phyloP scores from a whole-genome alignment of 1,140 invertebrate genomes.

The Elysia chlorotica region DNA sequence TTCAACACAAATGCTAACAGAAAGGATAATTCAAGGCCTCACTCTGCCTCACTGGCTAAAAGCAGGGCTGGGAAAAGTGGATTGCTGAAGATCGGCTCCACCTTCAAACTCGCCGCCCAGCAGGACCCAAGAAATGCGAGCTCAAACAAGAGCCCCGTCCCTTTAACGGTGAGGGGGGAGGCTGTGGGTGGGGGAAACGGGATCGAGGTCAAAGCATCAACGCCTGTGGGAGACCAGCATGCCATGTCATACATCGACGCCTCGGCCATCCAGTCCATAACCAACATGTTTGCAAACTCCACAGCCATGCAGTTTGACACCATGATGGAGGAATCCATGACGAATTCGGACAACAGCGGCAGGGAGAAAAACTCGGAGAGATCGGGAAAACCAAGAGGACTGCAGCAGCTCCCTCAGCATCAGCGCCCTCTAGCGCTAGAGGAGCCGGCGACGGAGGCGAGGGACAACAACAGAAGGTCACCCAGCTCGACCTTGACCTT shows the following conservation, averaged over 20 bases:
- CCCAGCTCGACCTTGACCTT: constrained; percentile 39
- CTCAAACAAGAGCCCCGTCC: not conserved
- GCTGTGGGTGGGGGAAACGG: too few species aligned
- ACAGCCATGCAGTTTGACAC: not conserved
- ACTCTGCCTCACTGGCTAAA: not conserved
- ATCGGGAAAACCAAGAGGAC: not conserved
- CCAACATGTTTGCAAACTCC: not conserved
- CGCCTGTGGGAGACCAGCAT: not conserved
- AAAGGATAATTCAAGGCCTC: not conserved
- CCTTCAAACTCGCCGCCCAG: not conserved
- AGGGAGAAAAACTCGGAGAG: not conserved
- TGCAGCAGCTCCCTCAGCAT: not conserved
- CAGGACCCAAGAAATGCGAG: not conserved
- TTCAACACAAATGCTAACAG: not conserved
- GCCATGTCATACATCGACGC: not conserved
- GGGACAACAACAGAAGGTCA: not conserved
- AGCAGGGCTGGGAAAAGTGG: not conserved
- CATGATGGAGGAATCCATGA: not conserved
- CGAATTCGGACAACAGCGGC: not conserved
- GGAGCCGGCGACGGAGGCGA: not conserved
- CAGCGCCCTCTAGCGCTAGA: not conserved
- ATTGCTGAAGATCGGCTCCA: not conserved
- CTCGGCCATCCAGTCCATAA: constrained; percentile 10
- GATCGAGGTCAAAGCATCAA: constrained; percentile 18
- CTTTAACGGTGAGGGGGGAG: not conserved